phyloP scores from a whole-genome alignment of 2,797 vertebrate genomes.

The Sebastes minor region DNA sequence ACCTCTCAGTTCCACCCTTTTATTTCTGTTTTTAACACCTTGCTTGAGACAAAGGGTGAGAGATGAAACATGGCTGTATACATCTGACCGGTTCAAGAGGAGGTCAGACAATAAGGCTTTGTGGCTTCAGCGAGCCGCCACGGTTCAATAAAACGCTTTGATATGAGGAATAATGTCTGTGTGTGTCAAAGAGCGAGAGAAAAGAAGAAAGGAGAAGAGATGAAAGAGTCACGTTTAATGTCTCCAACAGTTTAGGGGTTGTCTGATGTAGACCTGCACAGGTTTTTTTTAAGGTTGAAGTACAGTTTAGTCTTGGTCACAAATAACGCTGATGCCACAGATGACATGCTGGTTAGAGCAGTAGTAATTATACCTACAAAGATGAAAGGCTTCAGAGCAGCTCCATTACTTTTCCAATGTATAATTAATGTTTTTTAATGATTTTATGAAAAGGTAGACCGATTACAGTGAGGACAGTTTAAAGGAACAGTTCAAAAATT shows the following conservation, averaged over 20 bases:
- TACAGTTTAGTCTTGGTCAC: conserved; percentile 26
- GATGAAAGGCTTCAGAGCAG: conserved; percentile 26
- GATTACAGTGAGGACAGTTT: not conserved
- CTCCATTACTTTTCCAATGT: conserved; percentile 3
- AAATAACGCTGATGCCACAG: conserved; percentile 23
- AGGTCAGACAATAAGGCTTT: conserved; percentile 54
- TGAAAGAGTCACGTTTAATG: conserved; percentile 65
- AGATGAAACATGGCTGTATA: conserved; percentile 11
- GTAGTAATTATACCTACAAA: conserved; percentile 27
- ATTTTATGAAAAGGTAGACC: conserved; percentile 3
- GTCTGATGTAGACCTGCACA: conserved; percentile 35
- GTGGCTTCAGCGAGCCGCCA: conserved; percentile 23
- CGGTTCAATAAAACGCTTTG: conserved; percentile 63
- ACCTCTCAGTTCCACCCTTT: conserved; percentile 52
- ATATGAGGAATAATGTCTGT: conserved; percentile 63
- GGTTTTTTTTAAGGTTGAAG: conserved; percentile 32
- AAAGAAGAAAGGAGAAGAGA: conserved; percentile 54
- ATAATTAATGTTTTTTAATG: conserved; percentile 34
- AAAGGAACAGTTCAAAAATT: not conserved
- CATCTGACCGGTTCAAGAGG: conserved; percentile 42
- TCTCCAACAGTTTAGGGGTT: conserved; percentile 39
- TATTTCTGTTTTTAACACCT: conserved; percentile 56
- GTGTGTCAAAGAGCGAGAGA: conserved; percentile 46
- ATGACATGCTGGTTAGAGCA: not conserved
- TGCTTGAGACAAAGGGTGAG: conserved; percentile 48